Evolutionary conservation across 2,113 vertebrate genomes (phyloP).

Genomic region (Megalops atlanticus): DNA sequence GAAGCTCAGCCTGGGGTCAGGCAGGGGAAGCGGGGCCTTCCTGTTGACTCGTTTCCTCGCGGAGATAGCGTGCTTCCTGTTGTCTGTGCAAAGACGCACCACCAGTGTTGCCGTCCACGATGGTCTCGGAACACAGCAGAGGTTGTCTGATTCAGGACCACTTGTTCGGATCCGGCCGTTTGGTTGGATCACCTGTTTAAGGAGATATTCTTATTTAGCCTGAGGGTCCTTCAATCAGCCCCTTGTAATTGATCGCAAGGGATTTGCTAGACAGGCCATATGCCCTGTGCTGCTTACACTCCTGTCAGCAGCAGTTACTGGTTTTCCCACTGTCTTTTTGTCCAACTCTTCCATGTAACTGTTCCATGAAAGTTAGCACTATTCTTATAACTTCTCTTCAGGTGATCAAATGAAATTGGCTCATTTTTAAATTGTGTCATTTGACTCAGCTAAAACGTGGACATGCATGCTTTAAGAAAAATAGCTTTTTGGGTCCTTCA

Average conservation of each 20-base stretch:
- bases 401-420: too few species aligned
- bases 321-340: too few species aligned
- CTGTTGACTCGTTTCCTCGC: constrained; percentile 29
- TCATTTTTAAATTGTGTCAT: too few species aligned
- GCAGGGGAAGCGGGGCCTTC: constrained; percentile 14
- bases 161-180: neutral
- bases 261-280: neutral
- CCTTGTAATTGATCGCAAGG: neutral
- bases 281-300: neutral
- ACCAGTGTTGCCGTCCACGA: neutral
- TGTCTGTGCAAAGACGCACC: constrained; percentile 14
- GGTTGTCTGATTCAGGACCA: neutral
- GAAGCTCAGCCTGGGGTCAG: neutral
- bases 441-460: too few species aligned
- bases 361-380: too few species aligned
- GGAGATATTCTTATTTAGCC: neutral
- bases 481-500: neutral
- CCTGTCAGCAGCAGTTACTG: too few species aligned
- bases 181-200: neutral
- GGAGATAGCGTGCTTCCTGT: constrained; percentile 25
- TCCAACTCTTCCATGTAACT: too few species aligned
- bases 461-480: too few species aligned
- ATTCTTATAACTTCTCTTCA: too few species aligned
- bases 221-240: neutral
- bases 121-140: neutral